Conservation (phyloP, 2,797 vertebrate species). For the Eidolon dupreanum region DNA sequence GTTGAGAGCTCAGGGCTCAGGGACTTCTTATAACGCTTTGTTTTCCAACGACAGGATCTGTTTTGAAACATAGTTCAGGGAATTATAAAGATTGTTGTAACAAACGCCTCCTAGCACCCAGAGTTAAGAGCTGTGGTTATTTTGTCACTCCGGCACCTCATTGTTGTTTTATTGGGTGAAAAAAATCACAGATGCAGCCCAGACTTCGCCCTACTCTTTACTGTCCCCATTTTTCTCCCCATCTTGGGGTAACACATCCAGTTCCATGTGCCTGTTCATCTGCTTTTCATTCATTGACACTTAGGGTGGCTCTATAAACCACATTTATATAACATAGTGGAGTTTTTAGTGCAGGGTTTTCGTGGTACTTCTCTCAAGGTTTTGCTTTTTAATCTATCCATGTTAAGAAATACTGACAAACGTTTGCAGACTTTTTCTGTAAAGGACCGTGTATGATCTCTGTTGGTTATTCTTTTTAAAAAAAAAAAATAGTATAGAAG, state of each 20-base stretch:
- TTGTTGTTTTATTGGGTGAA: neutral
- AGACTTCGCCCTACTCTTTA: neutral
- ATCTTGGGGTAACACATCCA: neutral
- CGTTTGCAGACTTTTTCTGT: neutral
- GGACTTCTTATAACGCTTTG: neutral
- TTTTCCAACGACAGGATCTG: neutral
- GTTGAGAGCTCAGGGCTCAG: neutral
- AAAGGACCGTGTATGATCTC: neutral
- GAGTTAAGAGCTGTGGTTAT: neutral
- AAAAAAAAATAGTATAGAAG: neutral
- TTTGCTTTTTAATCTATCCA: accelerated
- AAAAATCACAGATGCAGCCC: neutral
- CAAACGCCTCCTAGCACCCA: neutral
- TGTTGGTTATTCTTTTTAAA: neutral
- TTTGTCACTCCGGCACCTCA: neutral
- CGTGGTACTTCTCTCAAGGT: neutral
- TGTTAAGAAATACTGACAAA: neutral
- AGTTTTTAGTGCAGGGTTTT: neutral
- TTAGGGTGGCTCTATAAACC: accelerated
- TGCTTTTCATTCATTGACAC: neutral
- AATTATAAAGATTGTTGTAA: no score
- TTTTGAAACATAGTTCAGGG: neutral
- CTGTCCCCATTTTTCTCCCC: neutral
- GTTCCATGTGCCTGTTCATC: neutral
- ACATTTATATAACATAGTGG: accelerated